Conservation (phyloP, 2,888 invertebrate genomes). For the Lucinisca nassula region DNA sequence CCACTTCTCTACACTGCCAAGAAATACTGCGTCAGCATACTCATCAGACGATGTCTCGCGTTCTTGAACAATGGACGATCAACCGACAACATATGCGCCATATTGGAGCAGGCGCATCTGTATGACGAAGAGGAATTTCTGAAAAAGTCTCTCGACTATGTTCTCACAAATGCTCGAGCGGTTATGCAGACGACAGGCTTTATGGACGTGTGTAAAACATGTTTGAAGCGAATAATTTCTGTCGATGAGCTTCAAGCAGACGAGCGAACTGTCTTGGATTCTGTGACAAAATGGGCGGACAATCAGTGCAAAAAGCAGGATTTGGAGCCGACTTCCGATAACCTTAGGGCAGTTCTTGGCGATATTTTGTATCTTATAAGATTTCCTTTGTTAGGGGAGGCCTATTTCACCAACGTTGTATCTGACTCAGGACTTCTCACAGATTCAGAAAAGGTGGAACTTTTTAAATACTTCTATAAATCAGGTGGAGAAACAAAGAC, state of each 20-base stretch:
- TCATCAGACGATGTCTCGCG: constrained; percentile 69
- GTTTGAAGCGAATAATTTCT: constrained; percentile 65
- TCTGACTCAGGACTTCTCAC: constrained; percentile 69
- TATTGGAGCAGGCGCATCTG: constrained; percentile 76
- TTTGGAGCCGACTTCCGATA: constrained; percentile 59
- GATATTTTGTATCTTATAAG: constrained; percentile 68
- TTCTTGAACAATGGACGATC: constrained; percentile 71
- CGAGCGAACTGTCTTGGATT: constrained; percentile 68
- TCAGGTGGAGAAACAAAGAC: constrained; percentile 47
- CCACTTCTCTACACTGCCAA: constrained; percentile 75
- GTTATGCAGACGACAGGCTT: constrained; percentile 70
- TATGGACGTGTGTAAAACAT: constrained; percentile 62
- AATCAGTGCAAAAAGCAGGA: constrained; percentile 62
- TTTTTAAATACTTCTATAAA: constrained; percentile 75
- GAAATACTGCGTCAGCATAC: constrained; percentile 70
- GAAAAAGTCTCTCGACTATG: constrained; percentile 68
- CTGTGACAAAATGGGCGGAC: constrained; percentile 69
- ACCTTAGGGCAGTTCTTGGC: constrained; percentile 66
- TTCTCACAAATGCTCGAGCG: constrained; percentile 67
- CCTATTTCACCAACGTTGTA: constrained; percentile 73
- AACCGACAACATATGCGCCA: constrained; percentile 72
- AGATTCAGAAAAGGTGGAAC: constrained; percentile 72
- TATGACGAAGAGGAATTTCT: constrained; percentile 74
- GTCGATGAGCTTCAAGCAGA: constrained; percentile 73
- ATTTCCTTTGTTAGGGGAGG: constrained; percentile 73